These are phyloP conservation scores for Climacteris rufus DNA, from an alignment of 2,113 vertebrate species.

Conservation along the genomic window DNA sequence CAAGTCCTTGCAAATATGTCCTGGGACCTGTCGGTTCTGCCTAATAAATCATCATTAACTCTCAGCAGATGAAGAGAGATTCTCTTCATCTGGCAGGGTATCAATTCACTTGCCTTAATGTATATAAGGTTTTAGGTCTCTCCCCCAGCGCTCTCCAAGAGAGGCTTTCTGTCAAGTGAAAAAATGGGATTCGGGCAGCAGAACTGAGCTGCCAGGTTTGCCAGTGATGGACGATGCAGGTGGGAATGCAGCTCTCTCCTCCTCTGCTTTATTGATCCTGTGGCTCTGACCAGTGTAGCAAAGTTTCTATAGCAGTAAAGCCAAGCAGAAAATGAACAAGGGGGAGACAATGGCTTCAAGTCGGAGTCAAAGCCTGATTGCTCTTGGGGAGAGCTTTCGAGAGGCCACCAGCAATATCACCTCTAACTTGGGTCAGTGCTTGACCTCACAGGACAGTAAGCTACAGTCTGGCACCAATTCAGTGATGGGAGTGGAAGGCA, in stretches of 20 bases:
- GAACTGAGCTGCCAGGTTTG: constrained; percentile 8
- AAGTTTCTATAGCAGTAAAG: neutral
- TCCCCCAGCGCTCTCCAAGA: neutral
- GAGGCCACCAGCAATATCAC: neutral
- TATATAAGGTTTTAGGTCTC: constrained; percentile 6
- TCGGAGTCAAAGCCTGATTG: neutral
- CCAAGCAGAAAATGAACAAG: neutral
- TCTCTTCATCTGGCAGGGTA: constrained; percentile 22
- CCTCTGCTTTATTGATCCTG: constrained; percentile 23
- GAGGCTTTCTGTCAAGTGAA: constrained; percentile 48
- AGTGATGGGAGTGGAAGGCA: neutral
- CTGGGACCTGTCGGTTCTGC: constrained; percentile 25
- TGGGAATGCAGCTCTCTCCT: neutral
- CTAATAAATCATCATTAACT: constrained; percentile 59
- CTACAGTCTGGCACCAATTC: neutral
- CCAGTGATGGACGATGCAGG: constrained; percentile 43
- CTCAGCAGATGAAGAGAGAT: constrained; percentile 35
- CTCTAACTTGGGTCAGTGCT: neutral
- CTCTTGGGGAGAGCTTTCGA: neutral
- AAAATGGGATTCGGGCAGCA: constrained; percentile 21
- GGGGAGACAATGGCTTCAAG: neutral
- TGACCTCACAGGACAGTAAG: neutral
- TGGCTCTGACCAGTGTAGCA: neutral
- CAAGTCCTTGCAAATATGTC: constrained; percentile 26
- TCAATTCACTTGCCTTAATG: constrained; percentile 50